Conservation (phyloP, 2,113 vertebrate genomes). For the Pseudorectes ferrugineus region DNA sequence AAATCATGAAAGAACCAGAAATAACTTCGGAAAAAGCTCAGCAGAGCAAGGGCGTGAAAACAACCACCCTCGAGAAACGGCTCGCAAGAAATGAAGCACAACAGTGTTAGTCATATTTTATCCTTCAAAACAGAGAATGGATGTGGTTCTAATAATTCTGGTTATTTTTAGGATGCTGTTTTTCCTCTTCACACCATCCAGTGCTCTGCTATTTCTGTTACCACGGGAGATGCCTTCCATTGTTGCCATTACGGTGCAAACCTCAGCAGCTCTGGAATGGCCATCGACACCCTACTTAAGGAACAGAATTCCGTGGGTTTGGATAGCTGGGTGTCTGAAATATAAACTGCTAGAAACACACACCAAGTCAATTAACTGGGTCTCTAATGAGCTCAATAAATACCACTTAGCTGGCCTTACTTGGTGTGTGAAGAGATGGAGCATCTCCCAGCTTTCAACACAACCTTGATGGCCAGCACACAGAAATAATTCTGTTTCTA, state of each 20-base stretch:
- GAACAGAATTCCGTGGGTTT: not conserved
- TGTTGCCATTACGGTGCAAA: not conserved
- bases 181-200: not conserved
- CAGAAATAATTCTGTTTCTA: not conserved
- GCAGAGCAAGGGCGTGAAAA: not conserved
- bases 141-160: not conserved
- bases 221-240: not conserved
- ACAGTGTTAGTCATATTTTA: not conserved
- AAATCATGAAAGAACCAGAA: not conserved
- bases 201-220: not conserved
- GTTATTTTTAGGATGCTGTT: constrained; percentile 47
- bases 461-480: not conserved
- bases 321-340: not conserved
- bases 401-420: not conserved
- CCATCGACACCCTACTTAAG: not conserved
- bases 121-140: not conserved
- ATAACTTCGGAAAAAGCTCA: not conserved
- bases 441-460: not conserved
- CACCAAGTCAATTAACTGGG: not conserved
- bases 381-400: not conserved
- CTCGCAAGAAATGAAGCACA: not conserved
- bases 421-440: not conserved
- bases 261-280: constrained; percentile 35
- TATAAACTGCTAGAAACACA: not conserved
- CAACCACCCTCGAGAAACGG: not conserved